Percentiles rank a stretch among this genome's conserved stretches.
These are phyloP conservation scores for Drosophila arizonae DNA, from an alignment of 1,140 invertebrate species.

Conservation along the genomic window DNA sequence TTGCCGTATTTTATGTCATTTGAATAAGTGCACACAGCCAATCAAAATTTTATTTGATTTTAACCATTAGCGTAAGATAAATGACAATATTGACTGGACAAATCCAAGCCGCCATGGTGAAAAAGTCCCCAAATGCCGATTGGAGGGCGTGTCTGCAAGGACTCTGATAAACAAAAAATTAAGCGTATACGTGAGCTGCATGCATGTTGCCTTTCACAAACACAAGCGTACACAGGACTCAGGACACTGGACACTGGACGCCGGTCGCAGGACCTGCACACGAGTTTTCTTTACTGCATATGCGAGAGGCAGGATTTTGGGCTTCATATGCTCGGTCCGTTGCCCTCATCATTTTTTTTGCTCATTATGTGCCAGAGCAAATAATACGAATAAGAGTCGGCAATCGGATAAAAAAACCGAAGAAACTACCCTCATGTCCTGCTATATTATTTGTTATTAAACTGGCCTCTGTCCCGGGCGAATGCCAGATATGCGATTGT, in stretches of 20 bases:
- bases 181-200: constrained; percentile 74
- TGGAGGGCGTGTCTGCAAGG: constrained; percentile 20
- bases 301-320: constrained; percentile 11
- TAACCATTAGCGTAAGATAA: not conserved
- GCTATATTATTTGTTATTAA: constrained; percentile 68
- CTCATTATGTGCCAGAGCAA: constrained; percentile 65
- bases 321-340: not conserved
- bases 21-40: not conserved
- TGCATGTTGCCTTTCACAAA: constrained; percentile 19
- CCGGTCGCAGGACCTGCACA: constrained; percentile 8
- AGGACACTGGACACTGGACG: no score
- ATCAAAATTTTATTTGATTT: constrained; percentile 7
- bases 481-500: constrained; percentile 20
- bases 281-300: constrained; percentile 18
- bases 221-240: not conserved
- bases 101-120: not conserved
- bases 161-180: constrained; percentile 75
- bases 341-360: constrained; percentile 52
- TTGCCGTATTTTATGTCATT: not conserved
- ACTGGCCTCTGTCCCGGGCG: constrained; percentile 40
- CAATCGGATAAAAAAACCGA: constrained; percentile 16
- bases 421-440: constrained; percentile 59
- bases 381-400: constrained; percentile 27
- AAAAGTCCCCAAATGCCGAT: constrained; percentile 8
- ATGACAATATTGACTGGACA: no score